Percentiles rank a stretch among this genome's conserved stretches.
Evolutionary conservation across 2,888 invertebrate species (phyloP).

Genomic region (Mayetiola destructor): DNA sequence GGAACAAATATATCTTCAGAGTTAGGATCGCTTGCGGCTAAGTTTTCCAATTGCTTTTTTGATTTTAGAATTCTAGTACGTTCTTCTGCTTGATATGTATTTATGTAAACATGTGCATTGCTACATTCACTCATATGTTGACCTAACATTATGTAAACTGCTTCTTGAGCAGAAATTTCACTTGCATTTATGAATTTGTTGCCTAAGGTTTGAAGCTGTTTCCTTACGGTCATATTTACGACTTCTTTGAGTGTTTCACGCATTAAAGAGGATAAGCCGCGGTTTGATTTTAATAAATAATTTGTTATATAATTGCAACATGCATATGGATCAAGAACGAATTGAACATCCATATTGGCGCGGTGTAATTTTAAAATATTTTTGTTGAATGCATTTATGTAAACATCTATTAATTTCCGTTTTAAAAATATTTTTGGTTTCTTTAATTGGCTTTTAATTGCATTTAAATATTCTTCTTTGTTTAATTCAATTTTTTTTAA

Average conservation of each 20-base stretch:
- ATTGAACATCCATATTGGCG: slow-evolving; percentile 30
- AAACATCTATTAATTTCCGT: neutral
- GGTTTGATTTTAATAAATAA: slow-evolving; percentile 21
- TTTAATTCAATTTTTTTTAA: slow-evolving; percentile 9
- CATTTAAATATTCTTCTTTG: slow-evolving; percentile 18
- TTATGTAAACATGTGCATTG: neutral
- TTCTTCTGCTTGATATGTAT: slow-evolving; percentile 17
- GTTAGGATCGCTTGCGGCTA: slow-evolving; percentile 13
- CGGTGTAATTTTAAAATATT: slow-evolving; percentile 22
- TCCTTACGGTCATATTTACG: slow-evolving; percentile 20
- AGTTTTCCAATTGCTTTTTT: slow-evolving; percentile 13
- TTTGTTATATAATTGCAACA: slow-evolving; percentile 25
- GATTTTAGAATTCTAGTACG: slow-evolving; percentile 23
- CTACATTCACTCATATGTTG: slow-evolving; percentile 15
- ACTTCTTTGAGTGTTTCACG: slow-evolving; percentile 22
- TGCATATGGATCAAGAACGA: slow-evolving; percentile 25
- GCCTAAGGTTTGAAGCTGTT: slow-evolving; percentile 19
- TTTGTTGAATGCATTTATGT: slow-evolving; percentile 19
- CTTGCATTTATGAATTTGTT: slow-evolving; percentile 21
- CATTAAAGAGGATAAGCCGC: slow-evolving; percentile 19
- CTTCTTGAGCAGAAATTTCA: slow-evolving; percentile 23
- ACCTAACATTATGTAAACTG: slow-evolving; percentile 19
- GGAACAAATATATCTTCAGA: neutral
- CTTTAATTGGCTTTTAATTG: slow-evolving; percentile 18
- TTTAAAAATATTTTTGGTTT: neutral